A percentile compares a stretch with the other conserved stretches of the same genome.
Conservation (phyloP, 2,113 vertebrate species). For the Eretmochelys imbricata region DNA sequence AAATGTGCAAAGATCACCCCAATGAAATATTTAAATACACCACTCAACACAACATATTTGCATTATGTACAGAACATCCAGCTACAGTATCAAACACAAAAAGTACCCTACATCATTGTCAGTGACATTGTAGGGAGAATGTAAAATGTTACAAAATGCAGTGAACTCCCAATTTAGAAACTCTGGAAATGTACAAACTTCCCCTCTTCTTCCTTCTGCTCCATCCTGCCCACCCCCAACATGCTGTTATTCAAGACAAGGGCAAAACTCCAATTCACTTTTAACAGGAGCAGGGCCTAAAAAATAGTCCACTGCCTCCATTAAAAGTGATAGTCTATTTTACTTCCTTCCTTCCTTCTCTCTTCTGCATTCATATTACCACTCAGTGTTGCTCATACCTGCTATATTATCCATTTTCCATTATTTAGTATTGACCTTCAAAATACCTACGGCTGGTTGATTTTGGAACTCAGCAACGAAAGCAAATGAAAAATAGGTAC, state of each 20-base stretch:
- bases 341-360: neutral
- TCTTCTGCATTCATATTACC: neutral
- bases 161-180: neutral
- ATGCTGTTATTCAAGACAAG: neutral
- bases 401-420: neutral
- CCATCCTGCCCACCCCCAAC: neutral
- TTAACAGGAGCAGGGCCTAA: neutral
- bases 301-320: neutral
- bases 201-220: neutral
- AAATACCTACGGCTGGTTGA: neutral
- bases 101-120: neutral
- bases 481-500: neutral
- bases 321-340: neutral
- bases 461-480: neutral
- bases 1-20: neutral
- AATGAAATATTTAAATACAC: neutral
- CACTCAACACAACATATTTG: neutral
- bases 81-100: neutral
- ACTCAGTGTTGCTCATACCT: neutral
- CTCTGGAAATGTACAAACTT: neutral
- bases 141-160: neutral
- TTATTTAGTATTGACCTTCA: neutral
- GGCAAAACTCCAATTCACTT: neutral
- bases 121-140: neutral
- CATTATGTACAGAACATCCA: neutral